Conservation (phyloP, 2,113 vertebrate species). For the Sebastes fasciatus region DNA sequence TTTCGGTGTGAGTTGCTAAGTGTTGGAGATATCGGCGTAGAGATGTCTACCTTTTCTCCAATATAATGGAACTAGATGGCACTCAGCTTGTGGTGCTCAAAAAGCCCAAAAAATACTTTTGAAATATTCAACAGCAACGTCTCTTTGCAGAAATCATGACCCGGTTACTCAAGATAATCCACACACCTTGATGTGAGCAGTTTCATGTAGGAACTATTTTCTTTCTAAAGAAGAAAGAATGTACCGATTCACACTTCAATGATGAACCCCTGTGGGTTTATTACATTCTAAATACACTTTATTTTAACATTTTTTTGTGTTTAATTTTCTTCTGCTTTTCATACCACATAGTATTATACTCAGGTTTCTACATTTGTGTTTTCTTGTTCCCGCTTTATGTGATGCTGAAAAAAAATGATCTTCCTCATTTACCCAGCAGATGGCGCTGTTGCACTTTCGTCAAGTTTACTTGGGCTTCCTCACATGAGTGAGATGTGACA, state of each 20-base stretch:
- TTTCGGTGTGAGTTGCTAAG: too few species aligned
- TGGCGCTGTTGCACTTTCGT: constrained; percentile 19
- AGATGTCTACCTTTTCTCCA: too few species aligned
- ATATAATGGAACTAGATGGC: too few species aligned
- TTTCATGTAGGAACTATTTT: too few species aligned
- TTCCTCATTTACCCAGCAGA: constrained; percentile 9
- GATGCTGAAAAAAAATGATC: not conserved
- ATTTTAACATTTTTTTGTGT: not conserved
- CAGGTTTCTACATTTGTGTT: not conserved
- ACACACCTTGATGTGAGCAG: too few species aligned
- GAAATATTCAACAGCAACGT: too few species aligned
- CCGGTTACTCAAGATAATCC: too few species aligned
- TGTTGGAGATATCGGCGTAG: too few species aligned
- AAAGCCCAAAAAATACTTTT: too few species aligned
- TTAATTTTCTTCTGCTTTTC: not conserved
- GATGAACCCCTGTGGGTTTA: not conserved
- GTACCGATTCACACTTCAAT: not conserved
- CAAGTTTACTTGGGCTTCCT: not conserved
- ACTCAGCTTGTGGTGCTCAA: too few species aligned
- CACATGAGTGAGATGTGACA: not conserved
- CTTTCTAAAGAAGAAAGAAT: too few species aligned
- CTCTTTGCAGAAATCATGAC: too few species aligned
- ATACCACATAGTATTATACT: not conserved
- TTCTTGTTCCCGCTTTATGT: not conserved
- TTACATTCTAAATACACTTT: not conserved